Evolutionary conservation across 2,888 invertebrate genomes (phyloP).

Genomic region (Macrosoma leucophasiata): DNA sequence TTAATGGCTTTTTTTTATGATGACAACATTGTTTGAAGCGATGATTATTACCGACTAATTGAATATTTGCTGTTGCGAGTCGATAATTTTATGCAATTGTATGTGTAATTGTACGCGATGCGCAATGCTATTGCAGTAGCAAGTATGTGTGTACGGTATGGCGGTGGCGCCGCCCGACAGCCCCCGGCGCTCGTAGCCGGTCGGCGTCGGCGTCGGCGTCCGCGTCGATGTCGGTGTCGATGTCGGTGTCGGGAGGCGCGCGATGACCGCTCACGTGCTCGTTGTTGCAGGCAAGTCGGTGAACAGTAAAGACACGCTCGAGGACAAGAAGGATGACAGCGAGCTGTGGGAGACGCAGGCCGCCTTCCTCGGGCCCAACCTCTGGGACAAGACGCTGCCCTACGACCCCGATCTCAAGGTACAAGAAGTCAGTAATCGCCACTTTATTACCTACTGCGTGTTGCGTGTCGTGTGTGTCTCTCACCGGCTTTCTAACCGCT

Average conservation of each 20-base stretch:
- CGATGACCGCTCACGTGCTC: constrained; percentile 52
- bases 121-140: no score
- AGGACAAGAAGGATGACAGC: constrained; percentile 87
- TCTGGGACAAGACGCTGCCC: constrained; percentile 95
- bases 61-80: no score
- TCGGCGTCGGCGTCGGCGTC: constrained; percentile 8
- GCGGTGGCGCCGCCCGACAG: no score
- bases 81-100: no score
- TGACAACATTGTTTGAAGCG: no score
- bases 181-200: constrained; percentile 2
- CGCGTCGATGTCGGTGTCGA: constrained; percentile 1
- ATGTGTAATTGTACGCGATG: no score
- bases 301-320: constrained; percentile 77
- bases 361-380: constrained; percentile 95
- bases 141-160: no score
- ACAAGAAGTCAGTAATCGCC: constrained; percentile 79
- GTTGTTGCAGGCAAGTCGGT: constrained; percentile 79
- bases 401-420: constrained; percentile 98
- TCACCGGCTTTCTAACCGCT: constrained; percentile 37
- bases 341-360: constrained; percentile 96
- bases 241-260: constrained; percentile 30
- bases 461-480: constrained; percentile 50
- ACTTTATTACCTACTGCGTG: constrained; percentile 65
- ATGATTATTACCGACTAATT: no score
- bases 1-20: no score